phyloP scores from a whole-genome alignment of 2,113 vertebrate genomes.

The Hippopotamus amphibius region DNA sequence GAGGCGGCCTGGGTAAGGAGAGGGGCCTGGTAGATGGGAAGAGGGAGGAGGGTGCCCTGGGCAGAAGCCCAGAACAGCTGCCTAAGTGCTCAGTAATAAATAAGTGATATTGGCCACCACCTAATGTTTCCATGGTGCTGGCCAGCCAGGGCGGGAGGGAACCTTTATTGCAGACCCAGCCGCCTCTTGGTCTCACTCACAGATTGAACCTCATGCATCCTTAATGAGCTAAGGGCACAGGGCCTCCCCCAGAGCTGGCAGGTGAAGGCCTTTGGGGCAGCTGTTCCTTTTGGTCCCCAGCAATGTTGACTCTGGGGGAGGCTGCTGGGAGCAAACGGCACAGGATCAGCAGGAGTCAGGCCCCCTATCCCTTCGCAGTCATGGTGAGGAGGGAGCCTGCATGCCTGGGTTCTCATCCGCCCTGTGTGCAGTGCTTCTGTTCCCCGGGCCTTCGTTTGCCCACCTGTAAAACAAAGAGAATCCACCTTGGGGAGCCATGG shows the following conservation, averaged over 20 bases:
- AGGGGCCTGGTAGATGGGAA: background rate
- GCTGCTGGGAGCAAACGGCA: background rate
- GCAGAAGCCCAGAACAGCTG: constrained; percentile 58
- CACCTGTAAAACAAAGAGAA: background rate
- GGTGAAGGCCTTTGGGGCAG: background rate
- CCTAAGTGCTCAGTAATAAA: constrained; percentile 70
- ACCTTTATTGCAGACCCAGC: background rate
- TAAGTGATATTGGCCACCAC: constrained; percentile 70
- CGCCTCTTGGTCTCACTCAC: constrained; percentile 41
- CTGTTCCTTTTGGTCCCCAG: background rate
- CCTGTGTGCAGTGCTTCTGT: background rate
- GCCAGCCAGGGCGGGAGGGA: background rate
- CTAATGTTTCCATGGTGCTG: constrained; percentile 2
- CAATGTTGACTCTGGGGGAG: background rate
- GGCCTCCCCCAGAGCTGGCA: background rate
- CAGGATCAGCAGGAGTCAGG: background rate
- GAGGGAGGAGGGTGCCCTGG: background rate
- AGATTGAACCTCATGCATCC: background rate
- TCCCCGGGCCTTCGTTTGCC: background rate
- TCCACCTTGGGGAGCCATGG: background rate
- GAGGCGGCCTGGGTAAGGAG: background rate
- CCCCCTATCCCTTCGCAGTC: accelerated
- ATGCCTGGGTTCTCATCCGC: background rate
- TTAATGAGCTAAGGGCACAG: constrained; percentile 8
- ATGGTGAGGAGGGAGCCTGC: background rate